These are phyloP conservation scores for Donacobius atricapilla DNA, from an alignment of 2,113 vertebrate species.

Conservation along the genomic window DNA sequence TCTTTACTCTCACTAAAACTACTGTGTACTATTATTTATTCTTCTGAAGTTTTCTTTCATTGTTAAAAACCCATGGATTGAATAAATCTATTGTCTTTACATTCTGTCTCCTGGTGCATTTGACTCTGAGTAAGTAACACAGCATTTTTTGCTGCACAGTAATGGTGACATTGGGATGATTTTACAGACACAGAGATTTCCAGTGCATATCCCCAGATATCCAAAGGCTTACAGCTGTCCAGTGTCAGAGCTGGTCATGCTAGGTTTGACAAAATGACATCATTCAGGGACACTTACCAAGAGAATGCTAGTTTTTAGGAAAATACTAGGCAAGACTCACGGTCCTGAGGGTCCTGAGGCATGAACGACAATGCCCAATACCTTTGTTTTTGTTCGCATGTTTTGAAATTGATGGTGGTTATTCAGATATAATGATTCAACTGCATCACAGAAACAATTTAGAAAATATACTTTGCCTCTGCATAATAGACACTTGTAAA, in stretches of 20 bases:
- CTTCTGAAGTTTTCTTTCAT: background rate
- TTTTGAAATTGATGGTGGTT: background rate
- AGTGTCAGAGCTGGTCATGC: background rate
- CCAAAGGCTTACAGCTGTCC: background rate
- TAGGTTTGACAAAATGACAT: background rate
- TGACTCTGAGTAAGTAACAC: background rate
- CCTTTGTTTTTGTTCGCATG: background rate
- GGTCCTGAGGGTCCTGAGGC: background rate
- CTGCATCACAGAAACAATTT: background rate
- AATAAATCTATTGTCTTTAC: background rate
- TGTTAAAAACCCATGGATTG: background rate
- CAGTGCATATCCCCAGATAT: background rate
- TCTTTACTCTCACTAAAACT: background rate
- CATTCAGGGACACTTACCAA: background rate
- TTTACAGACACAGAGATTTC: background rate
- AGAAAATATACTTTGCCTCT: background rate
- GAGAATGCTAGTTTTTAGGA: background rate
- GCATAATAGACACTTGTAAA: background rate
- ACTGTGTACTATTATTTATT: background rate
- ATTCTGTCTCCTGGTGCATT: background rate
- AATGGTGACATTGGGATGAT: background rate
- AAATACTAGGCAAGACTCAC: background rate
- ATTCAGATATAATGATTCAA: background rate
- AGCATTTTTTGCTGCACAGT: background rate
- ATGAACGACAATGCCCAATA: fast-evolving